Conservation (phyloP, 2,888 invertebrate genomes). For the Acanthosoma haemorrhoidale region DNA sequence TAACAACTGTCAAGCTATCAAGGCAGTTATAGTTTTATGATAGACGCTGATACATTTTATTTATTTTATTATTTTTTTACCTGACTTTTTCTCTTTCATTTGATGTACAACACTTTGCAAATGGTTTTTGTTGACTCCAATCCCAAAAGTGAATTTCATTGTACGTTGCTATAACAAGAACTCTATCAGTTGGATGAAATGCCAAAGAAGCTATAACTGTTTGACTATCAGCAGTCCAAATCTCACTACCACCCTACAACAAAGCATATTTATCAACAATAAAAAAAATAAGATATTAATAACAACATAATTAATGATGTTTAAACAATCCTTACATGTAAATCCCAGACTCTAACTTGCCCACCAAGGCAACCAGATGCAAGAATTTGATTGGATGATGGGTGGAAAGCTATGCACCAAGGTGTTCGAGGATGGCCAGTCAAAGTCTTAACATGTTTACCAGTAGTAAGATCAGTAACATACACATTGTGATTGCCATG, state of each 20-base stretch:
- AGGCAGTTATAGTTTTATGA: too few species aligned
- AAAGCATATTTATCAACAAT: slow-evolving; percentile 16
- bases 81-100: slow-evolving; percentile 75
- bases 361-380: slow-evolving; percentile 85
- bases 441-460: slow-evolving; percentile 69
- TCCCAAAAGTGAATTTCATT: slow-evolving; percentile 87
- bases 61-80: slow-evolving; percentile 47
- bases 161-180: slow-evolving; percentile 78
- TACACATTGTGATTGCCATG: slow-evolving; percentile 87
- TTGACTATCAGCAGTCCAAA: slow-evolving; percentile 68
- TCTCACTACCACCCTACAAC: slow-evolving; percentile 74
- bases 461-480: slow-evolving; percentile 71
- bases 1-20: too few species aligned
- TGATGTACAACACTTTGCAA: slow-evolving; percentile 67
- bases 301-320: neutral
- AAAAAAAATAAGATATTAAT: neutral
- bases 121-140: slow-evolving; percentile 72
- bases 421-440: slow-evolving; percentile 82
- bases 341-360: slow-evolving; percentile 85
- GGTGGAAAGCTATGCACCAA: slow-evolving; percentile 87
- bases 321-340: slow-evolving; percentile 52
- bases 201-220: slow-evolving; percentile 78
- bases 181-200: slow-evolving; percentile 76
- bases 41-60: too few species aligned
- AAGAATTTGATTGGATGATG: slow-evolving; percentile 72